Conservation (phyloP, 2,797 vertebrate genomes). For the Phalloptychus januarius region DNA sequence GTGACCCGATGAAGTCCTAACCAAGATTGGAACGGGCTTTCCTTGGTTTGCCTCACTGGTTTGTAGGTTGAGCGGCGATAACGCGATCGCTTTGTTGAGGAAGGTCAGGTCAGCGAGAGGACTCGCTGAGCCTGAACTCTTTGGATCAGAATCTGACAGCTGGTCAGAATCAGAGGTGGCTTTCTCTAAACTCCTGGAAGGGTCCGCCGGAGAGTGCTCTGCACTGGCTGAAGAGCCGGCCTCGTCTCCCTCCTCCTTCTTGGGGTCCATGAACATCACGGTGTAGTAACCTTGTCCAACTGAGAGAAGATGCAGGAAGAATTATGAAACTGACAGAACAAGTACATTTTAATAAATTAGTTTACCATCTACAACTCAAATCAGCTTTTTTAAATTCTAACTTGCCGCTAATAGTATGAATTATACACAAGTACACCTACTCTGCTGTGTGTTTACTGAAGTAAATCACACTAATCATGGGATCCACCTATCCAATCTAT, state of each 20-base stretch:
- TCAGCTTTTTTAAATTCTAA: neutral
- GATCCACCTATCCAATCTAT: neutral
- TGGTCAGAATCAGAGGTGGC: neutral
- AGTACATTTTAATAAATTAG: neutral
- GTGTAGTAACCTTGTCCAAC: slow-evolving; percentile 59
- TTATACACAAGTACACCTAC: neutral
- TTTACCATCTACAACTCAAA: neutral
- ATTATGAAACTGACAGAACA: neutral
- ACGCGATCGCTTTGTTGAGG: slow-evolving; percentile 28
- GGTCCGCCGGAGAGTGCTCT: slow-evolving; percentile 2
- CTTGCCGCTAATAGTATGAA: neutral
- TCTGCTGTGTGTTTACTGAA: neutral
- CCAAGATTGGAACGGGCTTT: neutral
- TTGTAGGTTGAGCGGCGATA: neutral
- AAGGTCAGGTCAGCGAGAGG: slow-evolving; percentile 1
- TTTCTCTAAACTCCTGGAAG: neutral
- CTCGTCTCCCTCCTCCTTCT: neutral
- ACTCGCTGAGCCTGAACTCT: neutral
- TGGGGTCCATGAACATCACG: slow-evolving; percentile 45
- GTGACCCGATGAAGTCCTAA: neutral
- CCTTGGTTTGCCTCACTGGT: neutral
- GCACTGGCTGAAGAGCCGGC: neutral
- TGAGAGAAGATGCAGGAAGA: slow-evolving; percentile 22
- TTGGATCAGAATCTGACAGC: neutral
- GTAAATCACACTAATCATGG: neutral